phyloP scores from a whole-genome alignment of 2,797 vertebrate genomes.

The Triplophysa bombifrons region DNA sequence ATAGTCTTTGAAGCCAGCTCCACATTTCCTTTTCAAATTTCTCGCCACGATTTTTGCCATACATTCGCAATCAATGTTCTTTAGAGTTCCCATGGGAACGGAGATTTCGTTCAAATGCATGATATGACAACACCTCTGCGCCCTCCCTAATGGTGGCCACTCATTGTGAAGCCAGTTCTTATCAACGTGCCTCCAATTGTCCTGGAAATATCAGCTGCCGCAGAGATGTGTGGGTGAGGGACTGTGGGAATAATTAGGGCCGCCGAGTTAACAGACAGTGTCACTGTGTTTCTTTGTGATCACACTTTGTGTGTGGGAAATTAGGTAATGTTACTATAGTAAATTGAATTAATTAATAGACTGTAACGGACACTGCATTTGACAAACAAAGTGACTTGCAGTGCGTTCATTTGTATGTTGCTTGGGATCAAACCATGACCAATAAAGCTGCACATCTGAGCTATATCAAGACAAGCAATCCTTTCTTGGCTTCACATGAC shows the following conservation, averaged over 20 bases:
- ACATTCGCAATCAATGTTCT: neutral
- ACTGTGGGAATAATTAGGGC: slow-evolving; percentile 55
- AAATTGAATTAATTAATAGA: neutral
- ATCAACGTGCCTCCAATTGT: slow-evolving; percentile 38
- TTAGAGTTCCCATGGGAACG: slow-evolving; percentile 8
- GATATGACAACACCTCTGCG: slow-evolving; percentile 11
- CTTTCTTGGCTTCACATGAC: neutral
- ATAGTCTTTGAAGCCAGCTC: neutral
- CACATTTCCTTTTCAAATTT: neutral
- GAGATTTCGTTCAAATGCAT: slow-evolving; percentile 14
- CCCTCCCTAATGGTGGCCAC: slow-evolving; percentile 28
- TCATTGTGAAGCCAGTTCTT: slow-evolving; percentile 37
- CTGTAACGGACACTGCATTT: neutral
- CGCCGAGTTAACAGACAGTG: slow-evolving; percentile 40
- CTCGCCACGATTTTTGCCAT: neutral
- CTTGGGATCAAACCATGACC: too few species aligned
- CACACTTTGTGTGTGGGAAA: slow-evolving; percentile 48
- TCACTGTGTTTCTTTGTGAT: slow-evolving; percentile 21
- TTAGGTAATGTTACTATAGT: neutral
- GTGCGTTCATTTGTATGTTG: too few species aligned
- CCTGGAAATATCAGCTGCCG: slow-evolving; percentile 57
- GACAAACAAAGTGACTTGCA: too few species aligned
- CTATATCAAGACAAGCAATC: neutral
- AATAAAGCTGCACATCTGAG: neutral
- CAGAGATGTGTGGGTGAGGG: slow-evolving; percentile 45